Evolutionary conservation across 2,797 vertebrate species (phyloP), one percentile per base, ranked within the genome.

Genomic region (Pseudochaenichthys georgianus): DNA sequence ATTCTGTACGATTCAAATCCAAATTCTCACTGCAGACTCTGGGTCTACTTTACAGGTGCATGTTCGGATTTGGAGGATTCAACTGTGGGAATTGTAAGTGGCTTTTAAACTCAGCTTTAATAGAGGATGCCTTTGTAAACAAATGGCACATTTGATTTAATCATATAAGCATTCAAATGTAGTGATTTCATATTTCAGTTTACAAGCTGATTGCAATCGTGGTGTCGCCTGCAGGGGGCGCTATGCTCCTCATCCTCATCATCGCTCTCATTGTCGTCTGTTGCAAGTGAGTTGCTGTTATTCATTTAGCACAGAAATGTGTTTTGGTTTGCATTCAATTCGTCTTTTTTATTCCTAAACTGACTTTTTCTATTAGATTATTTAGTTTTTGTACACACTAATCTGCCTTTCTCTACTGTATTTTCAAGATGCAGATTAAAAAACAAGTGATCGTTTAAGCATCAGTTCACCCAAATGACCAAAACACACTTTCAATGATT

Each of bases 51-150:
- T 94, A 68, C 87, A 99, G 98, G 78, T 99, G 98, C 86, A 95
- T 94, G 0, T 99, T 99, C 70, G 98, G 98, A 80, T 96, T 99
- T 61, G 98, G 98, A 67, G 98, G 98, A 90, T 98, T 99, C 89
- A 99, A 99, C 91, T 99, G 98, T 85, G 96, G 94, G 84, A 99
- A 99, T 74, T 98, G 98, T 99, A 92, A 97, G 98, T 96, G 60
- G 17, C 0, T 0, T 31, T 46, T 2, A 28, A 65, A 74, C 21
- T 65, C 17, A 43, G 1, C 16, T 13, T n/a, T 12, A 54, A 9
- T 0, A 4, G 0, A 41, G 23, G 3, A 41, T 42, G 0, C 7
- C 6, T 48, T 38, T 51, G 21, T n/a, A 0, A 58, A 8, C 13
- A 46, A 1, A 9, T 60, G 4, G 17, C 11, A 8, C 0, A 41